Evolutionary conservation across 2,888 invertebrate species (phyloP).

Genomic region (Cremastobaeus sp.): DNA sequence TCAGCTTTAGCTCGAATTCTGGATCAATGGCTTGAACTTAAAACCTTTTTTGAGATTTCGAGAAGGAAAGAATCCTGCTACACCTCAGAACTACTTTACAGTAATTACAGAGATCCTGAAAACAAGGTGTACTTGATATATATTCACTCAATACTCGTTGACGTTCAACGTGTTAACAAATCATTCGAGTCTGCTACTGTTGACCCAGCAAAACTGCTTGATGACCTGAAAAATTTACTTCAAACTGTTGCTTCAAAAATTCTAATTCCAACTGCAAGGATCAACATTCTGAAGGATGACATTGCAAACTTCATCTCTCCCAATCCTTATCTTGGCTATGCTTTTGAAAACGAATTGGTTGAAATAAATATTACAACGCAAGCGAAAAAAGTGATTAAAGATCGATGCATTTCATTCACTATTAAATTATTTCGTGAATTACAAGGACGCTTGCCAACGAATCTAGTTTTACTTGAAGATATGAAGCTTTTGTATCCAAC

Average conservation of each 20-base stretch:
- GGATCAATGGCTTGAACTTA: constrained; percentile 67
- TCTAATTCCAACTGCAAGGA: constrained; percentile 17
- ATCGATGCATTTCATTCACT: too few relatives aligned
- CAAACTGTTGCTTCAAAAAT: constrained; percentile 3
- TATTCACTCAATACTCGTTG: constrained; percentile 59
- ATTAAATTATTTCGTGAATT: constrained; percentile 12
- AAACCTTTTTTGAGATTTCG: constrained; percentile 60
- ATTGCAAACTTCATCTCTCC: constrained; percentile 4
- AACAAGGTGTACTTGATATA: constrained; percentile 63
- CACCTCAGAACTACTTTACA: constrained; percentile 65
- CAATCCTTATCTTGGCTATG: constrained; percentile 18
- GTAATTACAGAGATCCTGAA: constrained; percentile 64
- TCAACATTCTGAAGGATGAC: constrained; percentile 1
- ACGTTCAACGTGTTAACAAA: constrained; percentile 56
- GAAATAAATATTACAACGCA: background rate
- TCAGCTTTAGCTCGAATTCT: constrained; percentile 64
- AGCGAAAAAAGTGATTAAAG: background rate
- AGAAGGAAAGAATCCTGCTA: constrained; percentile 66
- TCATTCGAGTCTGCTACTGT: constrained; percentile 31
- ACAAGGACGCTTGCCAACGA: constrained; percentile 9
- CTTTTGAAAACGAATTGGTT: background rate
- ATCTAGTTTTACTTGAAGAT: constrained; percentile 4
- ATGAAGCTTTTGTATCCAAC: constrained; percentile 5
- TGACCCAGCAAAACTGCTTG: constrained; percentile 41
- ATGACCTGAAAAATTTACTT: constrained; percentile 28